phyloP scores from a whole-genome alignment of 1,140 invertebrate species.

The Diorhabda elongata region DNA sequence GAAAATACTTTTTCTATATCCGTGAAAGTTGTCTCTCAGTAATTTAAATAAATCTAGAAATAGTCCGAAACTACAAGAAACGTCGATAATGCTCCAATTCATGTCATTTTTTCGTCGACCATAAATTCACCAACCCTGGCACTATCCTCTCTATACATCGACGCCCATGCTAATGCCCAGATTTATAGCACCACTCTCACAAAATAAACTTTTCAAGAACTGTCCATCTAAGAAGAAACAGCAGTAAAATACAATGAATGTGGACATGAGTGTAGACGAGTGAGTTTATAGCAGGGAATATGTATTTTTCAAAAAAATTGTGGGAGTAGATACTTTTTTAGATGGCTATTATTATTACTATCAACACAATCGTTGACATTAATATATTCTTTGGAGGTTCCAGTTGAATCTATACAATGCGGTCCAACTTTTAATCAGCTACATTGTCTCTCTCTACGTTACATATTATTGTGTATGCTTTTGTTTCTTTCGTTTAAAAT shows the following conservation, averaged over 20 bases:
- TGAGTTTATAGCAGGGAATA: not conserved
- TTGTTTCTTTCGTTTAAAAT: too few relatives aligned
- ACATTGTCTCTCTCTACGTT: too few relatives aligned
- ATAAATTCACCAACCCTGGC: not conserved
- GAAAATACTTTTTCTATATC: too few relatives aligned
- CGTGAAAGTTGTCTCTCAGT: too few relatives aligned
- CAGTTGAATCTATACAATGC: too few relatives aligned
- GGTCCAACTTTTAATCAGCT: too few relatives aligned
- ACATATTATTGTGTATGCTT: too few relatives aligned
- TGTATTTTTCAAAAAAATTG: too few relatives aligned
- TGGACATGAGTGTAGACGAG: not conserved
- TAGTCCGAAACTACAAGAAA: not conserved
- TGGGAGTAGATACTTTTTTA: too few relatives aligned
- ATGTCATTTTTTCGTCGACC: not conserved
- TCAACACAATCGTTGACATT: too few relatives aligned
- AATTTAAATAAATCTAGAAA: not conserved
- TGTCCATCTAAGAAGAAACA: not conserved
- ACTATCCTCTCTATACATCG: not conserved
- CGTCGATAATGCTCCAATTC: not conserved
- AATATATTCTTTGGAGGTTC: too few relatives aligned
- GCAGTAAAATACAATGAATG: slow-evolving; percentile 8
- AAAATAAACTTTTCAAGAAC: slow-evolving; percentile 16
- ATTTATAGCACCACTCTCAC: slow-evolving; percentile 2
- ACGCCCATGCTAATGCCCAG: slow-evolving; percentile 11
- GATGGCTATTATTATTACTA: too few relatives aligned